phyloP scores from a whole-genome alignment of 2,113 vertebrate genomes.

The Paralichthys olivaceus region DNA sequence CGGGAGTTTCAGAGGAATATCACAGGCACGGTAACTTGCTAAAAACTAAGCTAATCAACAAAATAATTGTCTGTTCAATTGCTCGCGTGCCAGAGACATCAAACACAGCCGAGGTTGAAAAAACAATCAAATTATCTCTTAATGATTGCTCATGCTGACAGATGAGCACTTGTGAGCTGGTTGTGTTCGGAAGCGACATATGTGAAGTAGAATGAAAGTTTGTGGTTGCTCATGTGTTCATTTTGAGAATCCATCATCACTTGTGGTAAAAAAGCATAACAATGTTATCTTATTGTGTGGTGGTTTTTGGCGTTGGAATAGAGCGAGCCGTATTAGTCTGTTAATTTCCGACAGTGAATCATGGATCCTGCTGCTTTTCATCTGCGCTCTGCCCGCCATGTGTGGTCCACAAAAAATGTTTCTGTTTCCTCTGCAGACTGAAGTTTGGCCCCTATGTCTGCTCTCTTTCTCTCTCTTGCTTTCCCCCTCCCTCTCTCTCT shows the following conservation, averaged over 20 bases:
- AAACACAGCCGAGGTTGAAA: slow-evolving; percentile 69
- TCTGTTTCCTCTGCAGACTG: slow-evolving; percentile 67
- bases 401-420: slow-evolving; percentile 75
- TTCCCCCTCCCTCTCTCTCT: slow-evolving; percentile 5
- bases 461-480: slow-evolving; percentile 6
- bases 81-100: slow-evolving; percentile 73
- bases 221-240: slow-evolving; percentile 30
- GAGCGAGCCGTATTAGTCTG: slow-evolving; percentile 67
- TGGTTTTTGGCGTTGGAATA: slow-evolving; percentile 66
- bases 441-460: slow-evolving; percentile 70
- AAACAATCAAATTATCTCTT: slow-evolving; percentile 80
- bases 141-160: slow-evolving; percentile 79
- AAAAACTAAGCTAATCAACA: slow-evolving; percentile 79
- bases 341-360: slow-evolving; percentile 78
- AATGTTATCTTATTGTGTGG: slow-evolving; percentile 58
- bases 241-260: slow-evolving; percentile 72
- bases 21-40: slow-evolving; percentile 74
- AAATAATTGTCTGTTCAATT: slow-evolving; percentile 78
- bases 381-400: slow-evolving; percentile 65
- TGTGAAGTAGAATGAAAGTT: slow-evolving; percentile 40
- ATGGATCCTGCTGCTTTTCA: slow-evolving; percentile 74
- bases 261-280: slow-evolving; percentile 59
- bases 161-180: slow-evolving; percentile 42
- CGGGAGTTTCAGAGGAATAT: slow-evolving; percentile 80
- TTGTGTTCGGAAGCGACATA: slow-evolving; percentile 47